phyloP scores from a whole-genome alignment of 2,888 invertebrate species.

The Phorcus lineatus region DNA sequence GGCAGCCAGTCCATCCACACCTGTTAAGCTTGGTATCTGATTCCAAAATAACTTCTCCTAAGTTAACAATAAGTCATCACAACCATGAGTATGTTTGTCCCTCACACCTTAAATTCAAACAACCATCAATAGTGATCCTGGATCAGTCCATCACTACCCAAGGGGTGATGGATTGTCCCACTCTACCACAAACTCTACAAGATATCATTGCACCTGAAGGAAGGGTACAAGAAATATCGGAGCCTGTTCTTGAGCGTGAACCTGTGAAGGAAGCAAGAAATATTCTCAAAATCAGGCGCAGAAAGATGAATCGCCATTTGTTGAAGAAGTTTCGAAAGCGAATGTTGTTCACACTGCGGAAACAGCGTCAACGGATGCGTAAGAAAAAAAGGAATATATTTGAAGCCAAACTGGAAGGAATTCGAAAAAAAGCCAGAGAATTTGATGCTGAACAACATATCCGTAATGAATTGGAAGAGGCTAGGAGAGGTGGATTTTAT shows the following conservation, averaged over 20 bases:
- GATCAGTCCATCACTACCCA: constrained; percentile 1
- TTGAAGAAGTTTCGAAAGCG: constrained; percentile 30
- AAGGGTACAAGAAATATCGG: neutral
- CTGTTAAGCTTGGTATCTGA: too few species aligned
- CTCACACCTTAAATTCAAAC: neutral
- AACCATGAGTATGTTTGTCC: constrained; percentile 13
- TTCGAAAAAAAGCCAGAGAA: constrained; percentile 23
- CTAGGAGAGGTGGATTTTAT: constrained; percentile 35
- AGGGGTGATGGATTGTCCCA: constrained; percentile 10
- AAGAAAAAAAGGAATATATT: constrained; percentile 34
- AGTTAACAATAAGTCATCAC: too few species aligned
- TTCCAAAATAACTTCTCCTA: too few species aligned
- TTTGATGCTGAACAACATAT: constrained; percentile 39
- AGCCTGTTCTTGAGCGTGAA: neutral
- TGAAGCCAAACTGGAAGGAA: constrained; percentile 6
- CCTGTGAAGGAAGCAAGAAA: constrained; percentile 16
- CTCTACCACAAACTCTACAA: neutral
- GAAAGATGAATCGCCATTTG: constrained; percentile 42
- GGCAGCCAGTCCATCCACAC: too few species aligned
- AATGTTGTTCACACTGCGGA: constrained; percentile 31
- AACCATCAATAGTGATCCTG: neutral
- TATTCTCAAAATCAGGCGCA: constrained; percentile 29
- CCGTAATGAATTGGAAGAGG: constrained; percentile 29
- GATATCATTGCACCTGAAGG: neutral
- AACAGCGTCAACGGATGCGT: constrained; percentile 14